Evolutionary conservation across 2,113 vertebrate genomes (phyloP), one percentile per base, ranked within the genome.

Genomic region (Phalacrocorax pelagicus): DNA sequence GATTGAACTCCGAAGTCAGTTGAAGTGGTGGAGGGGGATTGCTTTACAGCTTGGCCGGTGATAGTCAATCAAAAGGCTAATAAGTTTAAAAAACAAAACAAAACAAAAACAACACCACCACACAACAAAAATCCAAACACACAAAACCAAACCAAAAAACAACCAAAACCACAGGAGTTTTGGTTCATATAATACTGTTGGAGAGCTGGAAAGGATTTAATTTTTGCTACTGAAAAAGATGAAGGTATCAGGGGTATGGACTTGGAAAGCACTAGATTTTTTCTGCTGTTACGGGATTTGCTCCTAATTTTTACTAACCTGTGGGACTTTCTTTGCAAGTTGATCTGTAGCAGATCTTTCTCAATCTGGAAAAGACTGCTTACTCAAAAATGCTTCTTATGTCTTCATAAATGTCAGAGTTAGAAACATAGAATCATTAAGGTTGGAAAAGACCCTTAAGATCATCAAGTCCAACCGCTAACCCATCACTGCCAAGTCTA

Each of bases 1-100:
- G 49, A 21, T 18, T 67, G 65, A 94, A 20, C 30, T 87, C 73
- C 47, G 73, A 40, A 49, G 27, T 58, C 7, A 16, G 16, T 6
- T 58, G 54, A 36, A 57, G 54, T 21, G 51, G 4, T 86, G 8
- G 13, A 8, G 15, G 62, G 67, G 61, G 49, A 27, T 46, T 63
- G 38, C 69, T 46, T 81, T 80, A 32, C 6, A 16, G 46, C 70
- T 81, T 79, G 81, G 18, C 22, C 24, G 17, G 42, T 58, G 63
- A 14, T 27, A 49, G 81, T 22, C 4, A 5, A 10, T 22, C 0
- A 0, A 54, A 79, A 87, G 46, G 34, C 61, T 74, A 20, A 1
- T 34, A 72, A 73, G 11, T 36, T 38, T 13, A 44, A 44, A 44
- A 44, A 44, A 44, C 42, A 12, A 44, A 42, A 42, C 42, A 34